Base-by-base conservation (phyloP, 37 sponge, comb jelly and placozoan species). In the Petrosia ficiformis region DNA sequence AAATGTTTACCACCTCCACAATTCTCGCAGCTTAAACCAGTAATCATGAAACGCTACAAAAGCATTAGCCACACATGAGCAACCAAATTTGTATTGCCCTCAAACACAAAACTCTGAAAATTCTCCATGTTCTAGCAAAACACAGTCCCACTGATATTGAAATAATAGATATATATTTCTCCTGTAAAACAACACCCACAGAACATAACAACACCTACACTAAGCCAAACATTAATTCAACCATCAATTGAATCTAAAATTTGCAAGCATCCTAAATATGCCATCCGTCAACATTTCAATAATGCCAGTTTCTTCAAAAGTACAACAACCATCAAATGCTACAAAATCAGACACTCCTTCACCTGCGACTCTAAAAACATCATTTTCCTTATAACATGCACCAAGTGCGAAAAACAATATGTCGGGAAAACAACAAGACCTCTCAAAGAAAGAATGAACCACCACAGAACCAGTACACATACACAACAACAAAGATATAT, bases 361-460 rank as follows among this genome's bases (percentile, higher is more conserved):
- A 67, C 68, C 26, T 77, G 78, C 48, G 37, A 14, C 33, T 77
- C 78, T 34, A 43, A 39, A 2, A 77, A 77, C 36, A 14, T 77
- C 10, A 77, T 77, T n/a, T 66, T 66, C 48, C 78, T 77, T 6
- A 76, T 76, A 19, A 76, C 77, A 3, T 76, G 77, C 44, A 61
- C 21, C 24, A 76, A 76, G 39, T 77, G 78, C 57, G 36, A 44
- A 42, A 77, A 77, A 77, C 78, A 77, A 29, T 77, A 77, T 31
- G 78, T 77, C 19, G 78, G 78, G 30, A 10, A 44, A 22, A 77
- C 78, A 22, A 77, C 78, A 10, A 42, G 67, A 52, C 33, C 42
- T 5, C 41, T 77, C 14, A 65, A 66, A 48, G 8, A 24, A 5
- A 6, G 68, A 42, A 44, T 77, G 1, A 48, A 67, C 58, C 68